Conservation (phyloP, 2,113 vertebrate species). For the Podocnemis expansa region DNA sequence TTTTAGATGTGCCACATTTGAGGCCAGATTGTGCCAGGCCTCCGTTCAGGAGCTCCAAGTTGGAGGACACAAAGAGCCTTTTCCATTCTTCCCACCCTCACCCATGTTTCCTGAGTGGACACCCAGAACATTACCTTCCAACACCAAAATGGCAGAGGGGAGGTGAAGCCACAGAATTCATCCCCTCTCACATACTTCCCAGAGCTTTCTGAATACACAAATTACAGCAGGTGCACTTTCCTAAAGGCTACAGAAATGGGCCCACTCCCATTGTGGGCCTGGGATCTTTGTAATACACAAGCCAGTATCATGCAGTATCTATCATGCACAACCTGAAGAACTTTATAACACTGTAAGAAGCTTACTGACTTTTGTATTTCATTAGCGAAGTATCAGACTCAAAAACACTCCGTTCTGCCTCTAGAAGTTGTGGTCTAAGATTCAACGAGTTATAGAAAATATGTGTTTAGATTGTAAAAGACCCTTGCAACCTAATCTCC, state of each 20-base stretch:
- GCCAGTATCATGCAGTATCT: not conserved
- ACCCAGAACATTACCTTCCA: not conserved
- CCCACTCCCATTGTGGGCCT: not conserved
- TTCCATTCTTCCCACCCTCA: not conserved
- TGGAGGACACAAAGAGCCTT: fast-evolving
- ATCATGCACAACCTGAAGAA: not conserved
- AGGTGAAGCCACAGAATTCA: not conserved
- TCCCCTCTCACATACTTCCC: not conserved
- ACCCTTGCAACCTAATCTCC: not conserved
- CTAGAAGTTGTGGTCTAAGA: conserved; percentile 34
- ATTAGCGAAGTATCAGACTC: conserved; percentile 49
- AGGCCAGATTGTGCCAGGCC: not conserved
- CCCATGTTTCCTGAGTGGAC: not conserved
- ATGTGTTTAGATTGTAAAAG: conserved; percentile 3
- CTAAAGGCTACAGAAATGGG: not conserved
- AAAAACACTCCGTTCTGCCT: conserved; percentile 38
- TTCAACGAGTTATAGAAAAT: conserved; percentile 36
- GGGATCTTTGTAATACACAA: not conserved
- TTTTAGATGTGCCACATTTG: not conserved
- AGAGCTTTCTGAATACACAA: not conserved
- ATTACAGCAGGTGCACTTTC: not conserved
- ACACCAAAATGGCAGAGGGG: not conserved
- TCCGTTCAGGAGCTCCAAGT: not conserved
- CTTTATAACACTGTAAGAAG: conserved; percentile 39
- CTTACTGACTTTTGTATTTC: conserved; percentile 35